A percentile compares a stretch with the other conserved stretches of the same genome.
phyloP scores from a whole-genome alignment of 2,888 invertebrate genomes.

The Epistrophella euchroma region DNA sequence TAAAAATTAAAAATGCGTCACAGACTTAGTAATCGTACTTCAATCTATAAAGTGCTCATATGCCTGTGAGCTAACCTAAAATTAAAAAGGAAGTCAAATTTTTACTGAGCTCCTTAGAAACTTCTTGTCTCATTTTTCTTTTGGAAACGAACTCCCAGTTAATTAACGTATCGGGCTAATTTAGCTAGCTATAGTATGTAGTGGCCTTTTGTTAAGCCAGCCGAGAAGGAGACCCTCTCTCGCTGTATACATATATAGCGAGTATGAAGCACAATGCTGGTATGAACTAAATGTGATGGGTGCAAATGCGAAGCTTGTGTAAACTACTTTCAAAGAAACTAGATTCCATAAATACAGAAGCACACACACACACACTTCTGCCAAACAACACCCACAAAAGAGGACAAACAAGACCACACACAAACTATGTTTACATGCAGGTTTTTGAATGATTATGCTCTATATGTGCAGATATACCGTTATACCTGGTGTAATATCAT shows the following conservation, averaged over 20 bases:
- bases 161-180: conserved; percentile 36
- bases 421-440: conserved; percentile 48
- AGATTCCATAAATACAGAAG: neutral
- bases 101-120: neutral
- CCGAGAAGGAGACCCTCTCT: neutral
- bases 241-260: neutral
- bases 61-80: conserved; percentile 11
- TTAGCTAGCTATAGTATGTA: too few species aligned
- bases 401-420: conserved; percentile 61
- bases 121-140: neutral
- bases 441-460: conserved; percentile 30
- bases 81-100: conserved; percentile 10
- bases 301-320: neutral
- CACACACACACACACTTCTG: neutral
- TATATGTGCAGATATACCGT: neutral
- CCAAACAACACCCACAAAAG: conserved; percentile 26
- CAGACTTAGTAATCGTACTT: neutral
- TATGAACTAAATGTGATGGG: conserved; percentile 3
- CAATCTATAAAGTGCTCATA: conserved; percentile 12
- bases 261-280: neutral
- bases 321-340: conserved; percentile 25
- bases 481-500: too few species aligned
- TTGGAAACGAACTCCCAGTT: conserved; percentile 6
- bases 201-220: conserved; percentile 24
- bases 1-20: neutral